Evolutionary conservation across 2,113 vertebrate genomes (phyloP).

Genomic region (Dipodomys merriami): DNA sequence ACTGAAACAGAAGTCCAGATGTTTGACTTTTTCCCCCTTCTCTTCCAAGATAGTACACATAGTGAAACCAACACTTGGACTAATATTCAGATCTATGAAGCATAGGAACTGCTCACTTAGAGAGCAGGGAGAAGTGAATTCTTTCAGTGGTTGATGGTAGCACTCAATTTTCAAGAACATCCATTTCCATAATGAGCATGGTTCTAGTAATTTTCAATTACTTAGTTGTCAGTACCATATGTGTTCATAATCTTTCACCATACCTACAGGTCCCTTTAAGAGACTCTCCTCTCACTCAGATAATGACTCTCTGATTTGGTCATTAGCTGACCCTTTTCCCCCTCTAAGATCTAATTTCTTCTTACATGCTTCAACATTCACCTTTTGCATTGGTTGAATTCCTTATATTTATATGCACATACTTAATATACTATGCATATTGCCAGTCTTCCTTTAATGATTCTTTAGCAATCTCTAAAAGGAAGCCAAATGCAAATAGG

Average conservation of each 20-base stretch:
- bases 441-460: neutral
- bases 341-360: neutral
- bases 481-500: neutral
- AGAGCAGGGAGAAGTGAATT: neutral
- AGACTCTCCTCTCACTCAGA: neutral
- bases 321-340: neutral
- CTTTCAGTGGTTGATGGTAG: neutral
- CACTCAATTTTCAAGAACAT: neutral
- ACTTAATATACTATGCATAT: neutral
- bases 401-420: neutral
- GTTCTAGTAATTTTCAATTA: neutral
- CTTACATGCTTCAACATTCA: neutral
- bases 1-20: neutral
- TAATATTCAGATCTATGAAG: neutral
- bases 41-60: neutral
- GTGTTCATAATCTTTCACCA: neutral
- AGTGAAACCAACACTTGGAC: neutral
- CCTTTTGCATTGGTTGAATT: neutral
- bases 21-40: neutral
- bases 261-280: neutral
- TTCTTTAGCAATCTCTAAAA: neutral
- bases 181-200: neutral
- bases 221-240: neutral
- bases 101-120: neutral
- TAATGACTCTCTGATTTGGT: neutral